Conservation (phyloP, 2,113 vertebrate species). For the Haemorhous mexicanus region DNA sequence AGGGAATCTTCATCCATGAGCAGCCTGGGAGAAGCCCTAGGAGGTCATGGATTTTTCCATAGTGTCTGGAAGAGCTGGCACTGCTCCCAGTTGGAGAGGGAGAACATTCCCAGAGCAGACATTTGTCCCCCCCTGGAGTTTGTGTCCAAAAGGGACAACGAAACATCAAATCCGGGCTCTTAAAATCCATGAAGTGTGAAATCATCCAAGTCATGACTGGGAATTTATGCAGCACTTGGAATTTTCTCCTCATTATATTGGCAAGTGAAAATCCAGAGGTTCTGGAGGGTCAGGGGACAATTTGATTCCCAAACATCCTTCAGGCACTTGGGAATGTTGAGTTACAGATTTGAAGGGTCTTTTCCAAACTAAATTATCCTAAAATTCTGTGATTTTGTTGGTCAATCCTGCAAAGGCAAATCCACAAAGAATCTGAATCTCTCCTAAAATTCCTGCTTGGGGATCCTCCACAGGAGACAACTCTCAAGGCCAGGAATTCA, state of each 20-base stretch:
- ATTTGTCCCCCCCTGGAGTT: neutral
- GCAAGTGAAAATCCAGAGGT: neutral
- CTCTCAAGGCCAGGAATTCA: neutral
- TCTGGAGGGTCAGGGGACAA: neutral
- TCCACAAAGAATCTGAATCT: neutral
- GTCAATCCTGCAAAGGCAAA: neutral
- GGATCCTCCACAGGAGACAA: accelerated
- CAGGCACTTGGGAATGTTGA: neutral
- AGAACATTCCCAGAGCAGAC: neutral
- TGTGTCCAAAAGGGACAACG: neutral
- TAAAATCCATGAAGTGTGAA: neutral
- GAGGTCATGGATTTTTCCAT: neutral
- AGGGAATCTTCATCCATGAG: neutral
- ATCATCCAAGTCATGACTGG: neutral
- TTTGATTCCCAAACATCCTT: neutral
- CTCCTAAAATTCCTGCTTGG: neutral
- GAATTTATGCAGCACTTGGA: neutral
- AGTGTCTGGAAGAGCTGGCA: neutral
- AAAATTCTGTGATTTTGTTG: neutral
- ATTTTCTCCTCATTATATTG: neutral
- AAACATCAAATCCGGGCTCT: neutral
- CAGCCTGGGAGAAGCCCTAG: neutral
- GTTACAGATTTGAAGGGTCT: neutral
- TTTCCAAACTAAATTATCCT: neutral
- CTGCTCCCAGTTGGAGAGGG: neutral